Evolutionary conservation across 2,888 invertebrate species (phyloP).

Genomic region (Oligia strigilis): DNA sequence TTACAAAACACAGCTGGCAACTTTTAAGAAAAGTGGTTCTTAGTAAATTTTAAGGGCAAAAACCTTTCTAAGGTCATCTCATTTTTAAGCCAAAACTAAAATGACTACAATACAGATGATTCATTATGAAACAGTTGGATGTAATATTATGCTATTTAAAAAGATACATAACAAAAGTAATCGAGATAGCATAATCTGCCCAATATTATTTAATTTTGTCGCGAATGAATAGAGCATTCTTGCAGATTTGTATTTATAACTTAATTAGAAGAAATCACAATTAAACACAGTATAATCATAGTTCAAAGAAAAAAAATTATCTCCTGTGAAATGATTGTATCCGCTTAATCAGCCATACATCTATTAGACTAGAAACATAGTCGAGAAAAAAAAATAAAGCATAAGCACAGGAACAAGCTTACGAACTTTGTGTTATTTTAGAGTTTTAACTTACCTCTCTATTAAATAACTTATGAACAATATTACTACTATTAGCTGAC

Average conservation of each 20-base stretch:
- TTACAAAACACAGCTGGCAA: conserved; percentile 24
- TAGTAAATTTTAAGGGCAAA: conserved; percentile 15
- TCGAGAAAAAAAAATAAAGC: conserved; percentile 69
- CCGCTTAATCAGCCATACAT: conserved; percentile 40
- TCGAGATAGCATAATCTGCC: conserved; percentile 22
- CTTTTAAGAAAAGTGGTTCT: background rate
- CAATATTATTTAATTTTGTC: conserved; percentile 21
- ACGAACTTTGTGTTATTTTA: conserved; percentile 62
- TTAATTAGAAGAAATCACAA: conserved; percentile 19
- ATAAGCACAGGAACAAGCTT: conserved; percentile 68
- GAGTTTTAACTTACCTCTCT: conserved; percentile 89
- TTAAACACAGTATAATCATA: conserved; percentile 6
- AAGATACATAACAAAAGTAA: conserved; percentile 9
- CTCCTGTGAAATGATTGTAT: conserved; percentile 9
- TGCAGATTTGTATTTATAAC: conserved; percentile 27
- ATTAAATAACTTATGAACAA: conserved; percentile 90
- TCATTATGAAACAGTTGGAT: background rate
- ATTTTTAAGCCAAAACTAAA: conserved; percentile 10
- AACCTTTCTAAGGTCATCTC: conserved; percentile 39
- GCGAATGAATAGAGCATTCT: conserved; percentile 35
- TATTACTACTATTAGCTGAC: conserved; percentile 80
- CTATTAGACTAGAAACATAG: conserved; percentile 50
- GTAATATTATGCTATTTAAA: background rate
- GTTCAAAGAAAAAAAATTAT: conserved; percentile 26
- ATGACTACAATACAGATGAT: background rate